Conservation (phyloP, 2,888 invertebrate species). For the Brachyptera risi region DNA sequence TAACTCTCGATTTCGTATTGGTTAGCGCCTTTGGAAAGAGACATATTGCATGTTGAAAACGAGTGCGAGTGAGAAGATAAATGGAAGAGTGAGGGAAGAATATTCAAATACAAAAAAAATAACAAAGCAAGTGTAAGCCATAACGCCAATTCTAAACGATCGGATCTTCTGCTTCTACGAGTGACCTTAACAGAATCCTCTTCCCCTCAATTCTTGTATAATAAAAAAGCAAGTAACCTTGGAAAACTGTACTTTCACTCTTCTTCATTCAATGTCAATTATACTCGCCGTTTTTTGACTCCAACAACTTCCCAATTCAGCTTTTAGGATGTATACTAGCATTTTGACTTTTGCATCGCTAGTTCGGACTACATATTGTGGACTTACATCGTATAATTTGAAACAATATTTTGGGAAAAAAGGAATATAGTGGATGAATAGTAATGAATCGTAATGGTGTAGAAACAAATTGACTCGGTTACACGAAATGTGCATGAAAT, state of each 20-base stretch:
- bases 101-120: background rate
- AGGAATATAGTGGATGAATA: too few relatives aligned
- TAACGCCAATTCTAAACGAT: slow-evolving; percentile 1
- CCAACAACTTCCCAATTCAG: too few relatives aligned
- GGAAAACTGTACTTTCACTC: slow-evolving; percentile 31
- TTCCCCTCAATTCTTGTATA: slow-evolving; percentile 11
- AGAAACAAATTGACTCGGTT: too few relatives aligned
- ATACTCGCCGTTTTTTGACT: too few relatives aligned
- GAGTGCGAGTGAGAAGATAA: slow-evolving; percentile 22
- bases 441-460: too few relatives aligned
- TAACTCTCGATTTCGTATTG: slow-evolving; percentile 3
- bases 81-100: slow-evolving; percentile 5
- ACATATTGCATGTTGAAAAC: background rate
- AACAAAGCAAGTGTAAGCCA: background rate
- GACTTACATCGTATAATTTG: too few relatives aligned
- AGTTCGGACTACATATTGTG: too few relatives aligned
- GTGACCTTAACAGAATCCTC: slow-evolving; percentile 29
- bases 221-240: slow-evolving; percentile 23
- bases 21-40: slow-evolving; percentile 9
- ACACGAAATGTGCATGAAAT: too few relatives aligned
- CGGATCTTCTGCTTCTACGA: background rate
- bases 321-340: too few relatives aligned
- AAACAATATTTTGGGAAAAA: too few relatives aligned
- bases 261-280: slow-evolving; percentile 30
- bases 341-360: too few relatives aligned